phyloP scores from a whole-genome alignment of 2,113 vertebrate species.

The Cygnus buccinator region DNA sequence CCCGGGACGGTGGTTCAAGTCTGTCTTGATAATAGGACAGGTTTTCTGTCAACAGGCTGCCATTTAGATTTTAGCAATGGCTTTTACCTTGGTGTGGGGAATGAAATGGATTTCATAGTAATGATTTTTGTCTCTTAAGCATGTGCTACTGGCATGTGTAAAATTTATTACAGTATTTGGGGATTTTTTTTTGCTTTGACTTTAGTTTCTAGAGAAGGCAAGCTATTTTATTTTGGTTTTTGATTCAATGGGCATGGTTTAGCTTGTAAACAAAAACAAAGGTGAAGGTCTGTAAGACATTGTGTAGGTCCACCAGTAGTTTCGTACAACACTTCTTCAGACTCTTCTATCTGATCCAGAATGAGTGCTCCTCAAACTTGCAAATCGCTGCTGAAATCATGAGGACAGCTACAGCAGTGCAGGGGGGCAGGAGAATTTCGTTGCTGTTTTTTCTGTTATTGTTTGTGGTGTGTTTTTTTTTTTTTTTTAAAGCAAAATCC shows the following conservation, averaged over 20 bases:
- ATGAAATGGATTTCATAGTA: not conserved
- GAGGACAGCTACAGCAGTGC: not conserved
- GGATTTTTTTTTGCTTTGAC: not conserved
- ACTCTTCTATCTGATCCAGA: not conserved
- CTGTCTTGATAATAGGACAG: not conserved
- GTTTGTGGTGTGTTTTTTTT: no score
- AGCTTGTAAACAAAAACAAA: not conserved
- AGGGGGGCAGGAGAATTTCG: not conserved
- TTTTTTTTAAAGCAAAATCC: not conserved
- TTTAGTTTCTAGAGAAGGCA: not conserved
- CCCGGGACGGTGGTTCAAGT: not conserved
- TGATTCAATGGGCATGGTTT: not conserved
- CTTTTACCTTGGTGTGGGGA: not conserved
- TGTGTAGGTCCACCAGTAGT: not conserved
- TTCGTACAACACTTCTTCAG: not conserved
- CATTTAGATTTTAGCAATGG: not conserved
- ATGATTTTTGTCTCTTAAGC: not conserved
- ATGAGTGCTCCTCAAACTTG: not conserved
- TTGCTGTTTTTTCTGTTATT: no score
- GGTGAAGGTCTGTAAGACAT: not conserved
- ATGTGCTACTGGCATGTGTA: not conserved
- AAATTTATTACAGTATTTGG: accelerated
- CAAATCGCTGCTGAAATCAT: not conserved
- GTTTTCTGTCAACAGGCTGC: not conserved
- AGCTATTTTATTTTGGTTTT: not conserved